Evolutionary conservation across 2,888 invertebrate genomes (phyloP), one percentile per base, ranked within the genome.

Genomic region (Drosophila histrio): DNA sequence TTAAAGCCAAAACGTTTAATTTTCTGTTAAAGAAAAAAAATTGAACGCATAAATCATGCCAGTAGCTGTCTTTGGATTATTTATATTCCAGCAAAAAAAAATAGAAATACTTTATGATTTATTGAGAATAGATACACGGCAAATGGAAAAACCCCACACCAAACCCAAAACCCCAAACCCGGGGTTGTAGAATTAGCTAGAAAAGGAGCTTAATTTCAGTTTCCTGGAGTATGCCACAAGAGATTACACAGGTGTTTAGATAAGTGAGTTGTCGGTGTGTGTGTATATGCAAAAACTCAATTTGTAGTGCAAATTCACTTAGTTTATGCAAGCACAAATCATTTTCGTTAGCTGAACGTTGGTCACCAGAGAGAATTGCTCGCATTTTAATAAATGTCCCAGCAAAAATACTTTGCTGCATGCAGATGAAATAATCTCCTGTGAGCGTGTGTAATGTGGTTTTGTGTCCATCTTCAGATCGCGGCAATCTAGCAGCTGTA

Each of bases 51-150:
- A 81, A 81, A 81, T 84, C 81, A 81, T 66, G 65, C 52, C 49
- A 76, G 73, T 69, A 59, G 77, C 80, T 80, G 83, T 74, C 74
- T 65, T 62, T 69, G 41, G 73, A 84, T 84, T 81, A 79, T 84
- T 81, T 78, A 84, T 79, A 84, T 78, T 81, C 59, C 60, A 53
- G 30, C 17, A 32, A 63, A 63, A 80, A 79, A n/a, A n/a, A n/a
- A n/a, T n/a, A n/a, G n/a, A n/a, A 66, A 57, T 69, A 69, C 65
- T 66, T 60, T 52, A 64, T 84, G 81, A 81, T 81, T 81, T 81
- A 81, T 84, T 61, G 61, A 78, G 47, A 72, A 69, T 70, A 80
- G 57, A 58, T 46, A 69, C 73, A 63, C 52, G 83, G 46, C 41
- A 59, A 71, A 58, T 34, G 39, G 34, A 43, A 49, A 57, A 56